These are phyloP conservation scores for Pongo abelii DNA, from an alignment of 2,113 vertebrate species.

Conservation along the genomic window DNA sequence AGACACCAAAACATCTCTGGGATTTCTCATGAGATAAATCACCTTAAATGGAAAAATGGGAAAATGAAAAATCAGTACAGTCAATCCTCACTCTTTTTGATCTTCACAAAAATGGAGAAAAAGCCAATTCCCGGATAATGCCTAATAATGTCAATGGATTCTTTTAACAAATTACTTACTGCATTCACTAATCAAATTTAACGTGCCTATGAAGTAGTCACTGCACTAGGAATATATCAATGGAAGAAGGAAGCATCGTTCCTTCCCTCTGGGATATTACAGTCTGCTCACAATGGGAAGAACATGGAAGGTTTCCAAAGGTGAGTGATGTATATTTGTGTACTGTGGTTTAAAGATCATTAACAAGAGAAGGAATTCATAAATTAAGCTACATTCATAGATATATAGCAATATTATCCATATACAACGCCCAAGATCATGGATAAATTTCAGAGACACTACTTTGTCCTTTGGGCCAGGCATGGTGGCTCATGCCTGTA, in stretches of 20 bases:
- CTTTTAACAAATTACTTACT: not conserved
- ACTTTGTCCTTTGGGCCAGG: not conserved
- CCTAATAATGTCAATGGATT: not conserved
- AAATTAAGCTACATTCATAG: not conserved
- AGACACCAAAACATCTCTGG: slow-evolving; percentile 30
- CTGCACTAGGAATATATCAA: not conserved
- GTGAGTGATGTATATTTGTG: not conserved
- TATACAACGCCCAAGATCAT: too few species aligned
- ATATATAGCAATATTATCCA: not conserved
- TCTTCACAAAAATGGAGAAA: not conserved
- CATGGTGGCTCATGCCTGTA: too few species aligned
- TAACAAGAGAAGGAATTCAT: not conserved
- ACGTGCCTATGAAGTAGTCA: not conserved
- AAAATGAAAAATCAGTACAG: not conserved
- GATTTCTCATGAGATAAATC: slow-evolving; percentile 54
- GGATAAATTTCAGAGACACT: not conserved
- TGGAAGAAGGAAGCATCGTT: not conserved
- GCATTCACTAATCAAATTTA: not conserved
- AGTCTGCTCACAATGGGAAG: not conserved
- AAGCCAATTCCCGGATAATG: not conserved
- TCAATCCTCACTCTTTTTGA: not conserved
- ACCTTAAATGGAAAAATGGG: not conserved
- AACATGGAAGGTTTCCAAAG: not conserved
- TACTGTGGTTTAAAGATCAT: not conserved
- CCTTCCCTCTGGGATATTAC: not conserved